These are phyloP conservation scores for Clunio marinus DNA, from an alignment of 2,888 invertebrate genomes.

Conservation along the genomic window DNA sequence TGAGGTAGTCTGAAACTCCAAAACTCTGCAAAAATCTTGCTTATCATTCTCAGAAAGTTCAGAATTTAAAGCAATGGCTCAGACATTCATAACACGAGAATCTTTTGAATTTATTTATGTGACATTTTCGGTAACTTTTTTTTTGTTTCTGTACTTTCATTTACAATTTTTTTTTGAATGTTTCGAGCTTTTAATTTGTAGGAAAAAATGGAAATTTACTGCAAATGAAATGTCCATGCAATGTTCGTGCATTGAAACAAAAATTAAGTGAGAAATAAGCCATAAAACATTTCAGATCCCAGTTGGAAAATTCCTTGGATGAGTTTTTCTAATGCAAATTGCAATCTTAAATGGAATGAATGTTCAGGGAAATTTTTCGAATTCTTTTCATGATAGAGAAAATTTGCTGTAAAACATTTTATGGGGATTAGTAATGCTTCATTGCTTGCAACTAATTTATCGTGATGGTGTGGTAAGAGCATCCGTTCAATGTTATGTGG, in stretches of 20 bases:
- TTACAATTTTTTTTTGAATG: neutral
- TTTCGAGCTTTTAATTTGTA: neutral
- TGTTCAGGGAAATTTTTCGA: neutral
- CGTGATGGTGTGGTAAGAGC: conserved; percentile 18
- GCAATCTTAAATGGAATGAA: neutral
- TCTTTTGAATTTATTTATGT: no score
- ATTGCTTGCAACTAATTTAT: conserved; percentile 34
- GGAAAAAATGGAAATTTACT: conserved; percentile 5
- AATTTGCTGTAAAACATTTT: conserved; percentile 31
- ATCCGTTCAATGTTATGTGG: neutral
- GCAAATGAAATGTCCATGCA: conserved; percentile 17
- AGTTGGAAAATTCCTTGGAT: no score
- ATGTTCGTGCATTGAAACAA: neutral
- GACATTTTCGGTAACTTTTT: neutral
- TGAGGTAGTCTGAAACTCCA: no score
- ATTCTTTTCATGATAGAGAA: neutral
- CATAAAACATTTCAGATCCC: conserved; percentile 2
- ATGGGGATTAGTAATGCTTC: conserved; percentile 29
- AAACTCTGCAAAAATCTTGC: no score
- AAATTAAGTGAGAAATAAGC: neutral
- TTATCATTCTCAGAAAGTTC: no score
- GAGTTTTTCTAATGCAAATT: no score
- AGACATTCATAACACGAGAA: no score
- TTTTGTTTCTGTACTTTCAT: neutral
- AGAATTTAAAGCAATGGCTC: no score